These are phyloP conservation scores for Achatina immaculata DNA, from an alignment of 1,140 invertebrate species.

Conservation along the genomic window DNA sequence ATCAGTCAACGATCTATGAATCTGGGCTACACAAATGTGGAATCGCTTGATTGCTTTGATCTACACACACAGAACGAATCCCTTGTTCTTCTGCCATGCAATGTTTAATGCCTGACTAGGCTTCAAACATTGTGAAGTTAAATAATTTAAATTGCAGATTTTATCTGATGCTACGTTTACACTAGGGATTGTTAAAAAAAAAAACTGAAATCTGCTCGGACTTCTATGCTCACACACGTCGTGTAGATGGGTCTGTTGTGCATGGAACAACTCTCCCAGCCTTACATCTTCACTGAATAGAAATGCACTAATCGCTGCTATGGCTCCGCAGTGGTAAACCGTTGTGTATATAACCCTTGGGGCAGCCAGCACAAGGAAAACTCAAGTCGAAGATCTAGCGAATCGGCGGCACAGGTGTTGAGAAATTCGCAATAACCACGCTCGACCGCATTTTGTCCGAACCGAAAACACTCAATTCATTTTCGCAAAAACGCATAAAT, in stretches of 20 bases:
- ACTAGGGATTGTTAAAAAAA: no score
- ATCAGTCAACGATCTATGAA: no score
- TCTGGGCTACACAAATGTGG: no score
- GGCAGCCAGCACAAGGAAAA: background rate
- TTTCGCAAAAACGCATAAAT: background rate
- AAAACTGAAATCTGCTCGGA: no score
- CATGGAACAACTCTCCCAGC: background rate
- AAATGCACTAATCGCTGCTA: background rate
- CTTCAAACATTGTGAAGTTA: no score
- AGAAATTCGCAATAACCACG: background rate
- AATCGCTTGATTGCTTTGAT: no score
- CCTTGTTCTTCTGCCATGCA: no score
- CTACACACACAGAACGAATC: no score
- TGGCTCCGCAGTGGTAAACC: background rate
- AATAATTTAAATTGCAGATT: no score
- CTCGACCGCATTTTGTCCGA: background rate
- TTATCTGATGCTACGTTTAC: no score
- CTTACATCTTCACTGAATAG: constrained; percentile 1
- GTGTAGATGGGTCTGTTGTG: background rate
- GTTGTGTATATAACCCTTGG: background rate
- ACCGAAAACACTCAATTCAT: constrained; percentile 1
- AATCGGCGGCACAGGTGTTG: constrained; percentile 2
- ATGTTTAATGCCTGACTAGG: no score
- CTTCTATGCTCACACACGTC: no score
- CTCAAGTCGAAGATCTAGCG: background rate